Percentiles rank a stretch among this genome's conserved stretches.
These are phyloP conservation scores for Brachyptera putata DNA, from an alignment of 2,888 invertebrate species.

Conservation along the genomic window DNA sequence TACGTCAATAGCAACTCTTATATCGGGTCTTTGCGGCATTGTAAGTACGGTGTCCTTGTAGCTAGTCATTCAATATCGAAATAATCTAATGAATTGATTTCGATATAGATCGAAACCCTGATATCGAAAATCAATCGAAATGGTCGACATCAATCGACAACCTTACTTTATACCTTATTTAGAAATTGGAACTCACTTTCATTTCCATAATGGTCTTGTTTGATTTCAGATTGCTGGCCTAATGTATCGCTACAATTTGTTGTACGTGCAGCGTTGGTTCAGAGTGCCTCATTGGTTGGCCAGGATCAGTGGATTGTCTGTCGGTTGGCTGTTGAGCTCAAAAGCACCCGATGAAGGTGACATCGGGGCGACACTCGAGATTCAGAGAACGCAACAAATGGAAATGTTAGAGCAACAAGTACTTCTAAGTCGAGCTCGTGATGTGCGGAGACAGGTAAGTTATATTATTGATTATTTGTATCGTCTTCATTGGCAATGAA, in stretches of 20 bases:
- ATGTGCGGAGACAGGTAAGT: conserved; percentile 35
- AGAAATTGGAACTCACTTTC: too few relatives aligned
- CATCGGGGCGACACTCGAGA: conserved; percentile 51
- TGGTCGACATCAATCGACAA: too few relatives aligned
- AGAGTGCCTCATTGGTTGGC: conserved; percentile 44
- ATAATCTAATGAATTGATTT: too few relatives aligned
- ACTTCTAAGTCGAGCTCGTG: conserved; percentile 39
- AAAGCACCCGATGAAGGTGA: conserved; percentile 43
- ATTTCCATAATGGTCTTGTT: not conserved
- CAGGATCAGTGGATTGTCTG: conserved; percentile 38
- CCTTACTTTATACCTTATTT: too few relatives aligned
- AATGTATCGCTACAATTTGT: conserved; percentile 44
- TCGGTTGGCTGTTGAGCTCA: conserved; percentile 46
- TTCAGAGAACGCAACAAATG: conserved; percentile 49
- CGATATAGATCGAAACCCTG: too few relatives aligned
- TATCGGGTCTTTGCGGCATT: conserved; percentile 45
- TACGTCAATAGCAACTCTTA: conserved; percentile 43
- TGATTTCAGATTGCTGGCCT: conserved; percentile 37
- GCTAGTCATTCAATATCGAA: too few relatives aligned
- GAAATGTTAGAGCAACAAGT: conserved; percentile 50
- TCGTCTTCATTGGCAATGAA: too few relatives aligned
- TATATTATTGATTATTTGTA: too few relatives aligned
- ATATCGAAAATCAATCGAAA: too few relatives aligned
- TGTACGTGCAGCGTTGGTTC: conserved; percentile 43
- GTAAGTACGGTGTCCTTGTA: conserved; percentile 39